phyloP scores from a whole-genome alignment of 1,140 invertebrate genomes.

The Manduca sexta region DNA sequence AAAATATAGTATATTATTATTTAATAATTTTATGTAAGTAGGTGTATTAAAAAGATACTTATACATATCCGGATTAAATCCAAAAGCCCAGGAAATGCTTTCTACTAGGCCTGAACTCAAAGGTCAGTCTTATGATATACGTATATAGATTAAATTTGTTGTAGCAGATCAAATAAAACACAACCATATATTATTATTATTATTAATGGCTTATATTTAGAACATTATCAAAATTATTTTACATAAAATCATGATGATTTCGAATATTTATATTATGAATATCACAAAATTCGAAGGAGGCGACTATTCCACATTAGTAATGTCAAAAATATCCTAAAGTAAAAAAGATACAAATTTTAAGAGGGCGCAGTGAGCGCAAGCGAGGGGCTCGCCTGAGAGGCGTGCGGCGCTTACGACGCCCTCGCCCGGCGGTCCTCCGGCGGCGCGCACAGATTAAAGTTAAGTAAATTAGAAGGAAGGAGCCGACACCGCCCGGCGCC shows the following conservation, averaged over 20 bases:
- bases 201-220: constrained; percentile 47
- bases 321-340: constrained; percentile 32
- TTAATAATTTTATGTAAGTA: no score
- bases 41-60: no score
- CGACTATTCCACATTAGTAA: constrained; percentile 53
- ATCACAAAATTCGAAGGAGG: constrained; percentile 70
- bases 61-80: no score
- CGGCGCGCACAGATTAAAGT: constrained; percentile 54
- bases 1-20: no score
- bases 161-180: no score
- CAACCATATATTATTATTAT: constrained; percentile 39
- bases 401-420: constrained; percentile 45
- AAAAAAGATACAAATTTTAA: constrained; percentile 32
- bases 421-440: constrained; percentile 66
- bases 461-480: constrained; percentile 46
- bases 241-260: constrained; percentile 65
- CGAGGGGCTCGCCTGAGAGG: constrained; percentile 24
- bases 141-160: no score
- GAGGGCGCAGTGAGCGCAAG: constrained; percentile 50
- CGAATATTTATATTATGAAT: constrained; percentile 66
- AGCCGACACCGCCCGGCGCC: constrained; percentile 68
- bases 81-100: no score
- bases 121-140: no score
- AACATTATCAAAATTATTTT: constrained; percentile 62
- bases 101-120: no score